Conservation (phyloP, 2,113 vertebrate species). For the Chionodraco myersi region DNA sequence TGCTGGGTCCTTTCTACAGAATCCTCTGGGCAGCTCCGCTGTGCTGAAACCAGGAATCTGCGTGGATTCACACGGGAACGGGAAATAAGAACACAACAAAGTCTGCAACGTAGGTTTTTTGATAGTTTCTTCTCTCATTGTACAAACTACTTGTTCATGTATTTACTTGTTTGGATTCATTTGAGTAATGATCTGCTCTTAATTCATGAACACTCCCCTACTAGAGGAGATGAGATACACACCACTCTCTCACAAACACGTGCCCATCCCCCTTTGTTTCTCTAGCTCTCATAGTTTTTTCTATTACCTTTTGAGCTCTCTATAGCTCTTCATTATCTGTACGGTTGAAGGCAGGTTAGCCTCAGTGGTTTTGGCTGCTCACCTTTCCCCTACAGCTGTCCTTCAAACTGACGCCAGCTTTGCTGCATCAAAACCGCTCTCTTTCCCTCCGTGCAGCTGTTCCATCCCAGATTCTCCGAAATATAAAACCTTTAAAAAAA, state of each 20-base stretch:
- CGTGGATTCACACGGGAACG: constrained; percentile 85
- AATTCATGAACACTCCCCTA: constrained; percentile 1
- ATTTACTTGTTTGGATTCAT: constrained; percentile 1
- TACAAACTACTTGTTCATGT: not conserved
- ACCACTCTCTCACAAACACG: constrained; percentile 1
- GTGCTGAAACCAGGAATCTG: constrained; percentile 84
- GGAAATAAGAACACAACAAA: constrained; percentile 85
- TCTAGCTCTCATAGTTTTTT: not conserved
- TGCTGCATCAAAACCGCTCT: not conserved
- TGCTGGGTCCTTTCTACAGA: constrained; percentile 92
- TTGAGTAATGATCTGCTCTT: constrained; percentile 2
- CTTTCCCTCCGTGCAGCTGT: not conserved
- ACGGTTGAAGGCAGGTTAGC: constrained; percentile 33
- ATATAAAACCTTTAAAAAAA: constrained; percentile 2
- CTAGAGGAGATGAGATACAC: not conserved
- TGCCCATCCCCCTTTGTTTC: not conserved
- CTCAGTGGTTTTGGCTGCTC: constrained; percentile 34
- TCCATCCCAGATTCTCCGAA: constrained; percentile 1
- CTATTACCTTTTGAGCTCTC: constrained; percentile 23
- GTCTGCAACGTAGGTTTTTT: constrained; percentile 88
- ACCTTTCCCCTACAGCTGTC: constrained; percentile 40
- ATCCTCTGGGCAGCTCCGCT: constrained; percentile 88
- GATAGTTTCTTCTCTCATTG: not conserved
- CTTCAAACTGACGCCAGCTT: constrained; percentile 26
- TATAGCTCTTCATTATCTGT: constrained; percentile 47